Evolutionary conservation across 2,888 invertebrate genomes (phyloP).

Genomic region (Parnassius mnemosyne): DNA sequence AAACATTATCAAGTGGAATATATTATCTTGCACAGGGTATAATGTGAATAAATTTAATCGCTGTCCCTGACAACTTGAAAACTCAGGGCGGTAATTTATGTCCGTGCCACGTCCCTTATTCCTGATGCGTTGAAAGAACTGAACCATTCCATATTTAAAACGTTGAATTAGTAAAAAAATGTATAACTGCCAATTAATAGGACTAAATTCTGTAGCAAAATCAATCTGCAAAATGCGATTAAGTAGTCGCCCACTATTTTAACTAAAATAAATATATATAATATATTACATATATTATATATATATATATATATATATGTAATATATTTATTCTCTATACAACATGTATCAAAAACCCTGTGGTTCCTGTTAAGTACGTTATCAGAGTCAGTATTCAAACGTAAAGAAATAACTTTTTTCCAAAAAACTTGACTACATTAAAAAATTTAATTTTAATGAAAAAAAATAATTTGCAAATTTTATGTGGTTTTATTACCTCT

Average conservation of each 20-base stretch:
- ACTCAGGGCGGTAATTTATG: conserved; percentile 44
- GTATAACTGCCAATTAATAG: conserved; percentile 68
- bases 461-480: no score
- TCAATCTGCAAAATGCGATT: conserved; percentile 11
- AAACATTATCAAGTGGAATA: conserved; percentile 68
- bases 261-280: conserved; percentile 4
- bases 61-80: conserved; percentile 44
- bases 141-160: conserved; percentile 66
- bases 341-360: no score
- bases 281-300: no score
- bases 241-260: conserved; percentile 9
- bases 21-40: conserved; percentile 76
- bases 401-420: no score
- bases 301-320: no score
- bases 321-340: conserved; percentile 7
- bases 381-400: no score
- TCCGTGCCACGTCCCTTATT: conserved; percentile 75
- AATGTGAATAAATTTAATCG: conserved; percentile 64
- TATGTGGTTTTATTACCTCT: no score
- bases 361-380: no score
- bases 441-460: no score
- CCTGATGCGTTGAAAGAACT: conserved; percentile 69
- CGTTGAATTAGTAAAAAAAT: conserved; percentile 59
- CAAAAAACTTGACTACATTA: no score
- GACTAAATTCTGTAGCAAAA: conserved; percentile 27